Evolutionary conservation across 2,113 vertebrate genomes (phyloP), one percentile per base, ranked within the genome.

Genomic region (Zosterops japonicus): DNA sequence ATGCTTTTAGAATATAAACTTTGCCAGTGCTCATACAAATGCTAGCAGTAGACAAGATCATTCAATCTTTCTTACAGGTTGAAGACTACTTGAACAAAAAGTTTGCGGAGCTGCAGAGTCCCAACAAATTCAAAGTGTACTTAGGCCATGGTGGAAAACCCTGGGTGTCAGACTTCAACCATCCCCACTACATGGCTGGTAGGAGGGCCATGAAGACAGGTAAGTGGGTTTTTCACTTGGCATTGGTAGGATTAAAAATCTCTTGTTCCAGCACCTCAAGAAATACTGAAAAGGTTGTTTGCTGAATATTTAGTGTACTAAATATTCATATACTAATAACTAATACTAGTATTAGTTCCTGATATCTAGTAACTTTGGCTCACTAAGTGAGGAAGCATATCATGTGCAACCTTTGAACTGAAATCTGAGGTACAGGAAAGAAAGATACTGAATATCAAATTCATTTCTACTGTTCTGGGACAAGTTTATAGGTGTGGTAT

Each of bases 151-250:
- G 99, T 36, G 99, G 99, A 61, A 99, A 98, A 83, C 99, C 99
- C 76, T 99, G 99, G 99, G 99, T 99, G 46, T 98, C 99, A 29
- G 99, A 99, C 98, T 99, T 99, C 96, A 99, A 99, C 94, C 99
- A 99, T 86, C 99, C 99, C 1, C 99, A 99, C 95, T 99, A 99
- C 89, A 91, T 99, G 97, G 99, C 99, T 79, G 99, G 99, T 12
- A 98, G 99, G 68, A 99, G 94, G 91, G 99, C 99, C 83, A 98
- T 99, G 96, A 98, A 99, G 89, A 99, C 98, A 96, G 99, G 99
- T 99, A 91, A 83, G 96, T 97, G 60, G 1, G 5, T 31, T 92
- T 95, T 90, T n/a, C 13, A 18, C 8, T 85, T 68, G 18, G 14
- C 8, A 9, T 35, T 88, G 35, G 15, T 53, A 39, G 12, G 12